Conservation (phyloP, 2,113 vertebrate species). For the Catharus bicknelli region DNA sequence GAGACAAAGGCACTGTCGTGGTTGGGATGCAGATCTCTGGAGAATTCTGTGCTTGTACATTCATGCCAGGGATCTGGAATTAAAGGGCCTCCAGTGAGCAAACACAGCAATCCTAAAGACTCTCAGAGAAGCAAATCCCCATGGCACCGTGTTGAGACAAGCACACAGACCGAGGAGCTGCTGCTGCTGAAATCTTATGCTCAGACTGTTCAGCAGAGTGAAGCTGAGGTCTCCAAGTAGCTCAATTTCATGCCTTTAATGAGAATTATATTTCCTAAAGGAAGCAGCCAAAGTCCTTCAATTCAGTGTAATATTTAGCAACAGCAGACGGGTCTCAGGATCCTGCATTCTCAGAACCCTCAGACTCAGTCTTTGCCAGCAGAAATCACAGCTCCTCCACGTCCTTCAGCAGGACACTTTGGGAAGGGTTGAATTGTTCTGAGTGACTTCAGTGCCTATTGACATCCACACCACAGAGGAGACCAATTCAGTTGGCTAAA, state of each 20-base stretch:
- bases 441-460: neutral
- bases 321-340: neutral
- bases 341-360: neutral
- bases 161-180: neutral
- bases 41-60: neutral
- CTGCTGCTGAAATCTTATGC: neutral
- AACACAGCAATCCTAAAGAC: neutral
- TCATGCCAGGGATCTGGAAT: neutral
- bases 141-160: neutral
- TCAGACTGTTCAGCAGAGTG: neutral
- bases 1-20: neutral
- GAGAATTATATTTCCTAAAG: conserved; percentile 42
- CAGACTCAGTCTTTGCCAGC: neutral
- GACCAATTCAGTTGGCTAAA: neutral
- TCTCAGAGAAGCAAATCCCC: neutral
- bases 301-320: neutral
- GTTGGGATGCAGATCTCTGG: neutral
- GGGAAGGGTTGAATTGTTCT: neutral
- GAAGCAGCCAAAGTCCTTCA: conserved; percentile 23
- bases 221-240: conserved; percentile 10
- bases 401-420: neutral
- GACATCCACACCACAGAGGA: neutral
- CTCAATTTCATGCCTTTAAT: conserved; percentile 24
- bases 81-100: neutral
- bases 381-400: neutral